Evolutionary conservation across 1,140 invertebrate genomes (phyloP), one percentile per base, ranked within the genome.

Genomic region (Tenebrio molitor): DNA sequence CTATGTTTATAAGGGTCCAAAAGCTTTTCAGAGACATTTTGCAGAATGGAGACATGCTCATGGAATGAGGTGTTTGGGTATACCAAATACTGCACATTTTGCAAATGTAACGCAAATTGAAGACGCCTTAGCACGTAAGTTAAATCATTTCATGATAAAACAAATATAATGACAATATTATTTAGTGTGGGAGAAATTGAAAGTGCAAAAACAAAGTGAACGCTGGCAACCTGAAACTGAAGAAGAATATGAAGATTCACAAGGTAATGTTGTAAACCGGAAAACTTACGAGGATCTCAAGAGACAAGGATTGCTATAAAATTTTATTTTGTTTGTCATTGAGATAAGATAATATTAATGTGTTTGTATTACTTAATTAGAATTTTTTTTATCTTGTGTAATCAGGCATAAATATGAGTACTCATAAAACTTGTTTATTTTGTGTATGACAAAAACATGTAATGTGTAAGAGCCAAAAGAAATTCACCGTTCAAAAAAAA

Each of bases 31-130:
- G 83, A 88, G 96, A 62, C 98, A 99, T 86, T 99, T 99, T 88
- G 97, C 97, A 1, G 98, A 99, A 85, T 99, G 98, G 97, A 87
- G 98, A 63, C 98, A 99, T 86, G 97, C 98, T 23, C 97, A 99
- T 85, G 98, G 98, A 12, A 99, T 99, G 98, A 86, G 97, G 3
- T 99, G 98, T 85, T 87, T 99, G 1, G 97, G 98, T 4, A 99
- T 99, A 79, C 98, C 98, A 0, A 99, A 99, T 84, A 99, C 98
- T 0, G 97, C 98, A 6, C 98, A 99, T 87, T 99, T 99, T 88
- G 97, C 98, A 5, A 99, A 99, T 85, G 97, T 99, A 3, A 99
- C 98, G 4, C 95, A 97, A 78, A 99, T 99, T 81, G 97, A 99
- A 84, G 98, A 99, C 86, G 98, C 98, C 2, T 86, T 99, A 39